Base-by-base conservation (phyloP, 2,888 invertebrate species). In the Hybos culiciformis region DNA sequence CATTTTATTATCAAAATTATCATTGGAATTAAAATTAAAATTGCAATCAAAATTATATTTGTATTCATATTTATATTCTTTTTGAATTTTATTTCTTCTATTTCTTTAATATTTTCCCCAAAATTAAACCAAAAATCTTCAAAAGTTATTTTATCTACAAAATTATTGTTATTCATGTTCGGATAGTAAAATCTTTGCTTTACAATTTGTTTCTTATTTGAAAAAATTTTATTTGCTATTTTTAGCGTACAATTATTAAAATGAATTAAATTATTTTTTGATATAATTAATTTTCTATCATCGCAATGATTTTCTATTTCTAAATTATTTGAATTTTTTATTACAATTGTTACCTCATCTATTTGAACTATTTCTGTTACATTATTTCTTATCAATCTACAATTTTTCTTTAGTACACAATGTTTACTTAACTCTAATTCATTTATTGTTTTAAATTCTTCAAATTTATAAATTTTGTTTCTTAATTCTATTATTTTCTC, bases 141-240 rank as follows among this genome's bases (percentile, higher is more conserved):
- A n/a, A n/a, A n/a, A n/a, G n/a, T n/a, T n/a, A n/a, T n/a, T 24
- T 24, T 24, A 24, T 24, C 24, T 24, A 11, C 11, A 24, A 24
- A 24, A 24, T 24, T 24, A 24, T 24, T 24, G 11, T 11, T 48
- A 36, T 29, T 53, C 15, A 60, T 36, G 21, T 32, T 17, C 2
- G 41, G 41, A 14, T 31, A 40, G 21, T 20, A 21, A 33, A 41
- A 33, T 34, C 12, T 34, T 24, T 42, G 37, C 21, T 43, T 26
- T 14, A 43, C 23, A 17, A 24, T 36, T 9, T 29, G 29, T 12
- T 41, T 44, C n/a, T 37, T 36, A 20, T 36, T 37, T 23, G 18
- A 18, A 42, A 42, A 45, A 11, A 34, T 21, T 29, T 41, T 14
- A 18, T 45, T 21, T 11, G 37, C 3, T 21, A 45, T 31, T 37